Base-by-base conservation (phyloP, 2,888 invertebrate genomes). In the Ceriagrion tenellum region DNA sequence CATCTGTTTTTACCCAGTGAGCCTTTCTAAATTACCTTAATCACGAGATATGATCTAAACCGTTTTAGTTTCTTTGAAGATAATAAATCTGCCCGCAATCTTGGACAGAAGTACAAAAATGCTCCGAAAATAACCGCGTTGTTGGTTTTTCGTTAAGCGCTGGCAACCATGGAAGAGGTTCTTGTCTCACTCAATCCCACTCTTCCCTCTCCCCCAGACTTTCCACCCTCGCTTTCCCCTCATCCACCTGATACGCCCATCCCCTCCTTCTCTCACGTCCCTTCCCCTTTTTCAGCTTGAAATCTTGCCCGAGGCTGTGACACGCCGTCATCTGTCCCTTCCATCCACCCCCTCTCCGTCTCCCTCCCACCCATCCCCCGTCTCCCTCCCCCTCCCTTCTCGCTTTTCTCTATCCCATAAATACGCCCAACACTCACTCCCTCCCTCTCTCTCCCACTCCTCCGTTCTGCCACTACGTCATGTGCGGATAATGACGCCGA, bases 271-370 rank as follows among this genome's bases (percentile, higher is more conserved):
- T 26, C 16, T 35, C 56, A 35, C 59, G 26, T 2, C 69, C 13
- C 69, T 10, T 47, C n/a, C 23, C 59, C 47, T 18, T 30, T 63
- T 59, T 59, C 30, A 47, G 59, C 91, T 35, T 35, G 59, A 91
- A 91, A 91, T 63, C 93, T n/a, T 47, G 40, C 93, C 93, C 18
- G 69, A 63, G 69, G 69, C 40, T 63, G 63, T 40, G 30, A 91
- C 59, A 59, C 23, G 2, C 35, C 91, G 35, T 59, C 91, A 81
- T 63, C 91, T 59, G 18, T 35, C n/a, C 10, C 55, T n/a, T 55
- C 55, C 89, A 55, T 8, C 35, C 12, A 81, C 81, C 1, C 26
- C 81, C 2, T n/a, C 47, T 47, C 47, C 47, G 47, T 59, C 59
- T 59, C 69, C 69, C 23, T 23, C 20, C 63, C 20, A n/a, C n/a